Evolutionary conservation across 2,113 vertebrate genomes (phyloP).

Genomic region (Terrapene triunguis): DNA sequence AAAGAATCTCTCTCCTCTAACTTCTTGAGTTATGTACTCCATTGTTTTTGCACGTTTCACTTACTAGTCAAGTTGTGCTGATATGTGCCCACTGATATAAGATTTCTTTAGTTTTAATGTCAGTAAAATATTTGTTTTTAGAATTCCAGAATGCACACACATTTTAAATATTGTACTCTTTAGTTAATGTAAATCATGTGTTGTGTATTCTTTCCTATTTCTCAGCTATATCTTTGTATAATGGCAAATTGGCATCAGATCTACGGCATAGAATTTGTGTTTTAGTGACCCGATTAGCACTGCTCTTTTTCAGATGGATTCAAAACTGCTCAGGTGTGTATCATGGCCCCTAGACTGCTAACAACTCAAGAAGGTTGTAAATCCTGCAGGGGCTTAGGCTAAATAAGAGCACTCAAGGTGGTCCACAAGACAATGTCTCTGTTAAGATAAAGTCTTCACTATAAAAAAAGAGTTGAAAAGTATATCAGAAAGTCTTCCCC

Average conservation of each 20-base stretch:
- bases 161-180: background rate
- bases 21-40: background rate
- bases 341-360: background rate
- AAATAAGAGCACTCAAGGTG: background rate
- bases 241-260: background rate
- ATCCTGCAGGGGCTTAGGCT: background rate
- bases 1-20: background rate
- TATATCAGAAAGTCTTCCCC: background rate
- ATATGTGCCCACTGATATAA: fast-evolving
- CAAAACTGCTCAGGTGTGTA: background rate
- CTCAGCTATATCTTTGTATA: background rate
- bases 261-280: background rate
- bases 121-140: background rate
- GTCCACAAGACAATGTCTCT: background rate
- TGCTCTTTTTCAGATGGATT: background rate
- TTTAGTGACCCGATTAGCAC: background rate
- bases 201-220: background rate
- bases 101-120: background rate
- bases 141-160: fast-evolving
- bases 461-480: background rate
- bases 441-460: background rate
- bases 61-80: background rate
- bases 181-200: background rate
- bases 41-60: background rate
- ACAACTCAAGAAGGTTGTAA: background rate